Evolutionary conservation across 2,797 vertebrate species (phyloP), one percentile per base, ranked within the genome.

Genomic region (Thaleichthys pacificus): DNA sequence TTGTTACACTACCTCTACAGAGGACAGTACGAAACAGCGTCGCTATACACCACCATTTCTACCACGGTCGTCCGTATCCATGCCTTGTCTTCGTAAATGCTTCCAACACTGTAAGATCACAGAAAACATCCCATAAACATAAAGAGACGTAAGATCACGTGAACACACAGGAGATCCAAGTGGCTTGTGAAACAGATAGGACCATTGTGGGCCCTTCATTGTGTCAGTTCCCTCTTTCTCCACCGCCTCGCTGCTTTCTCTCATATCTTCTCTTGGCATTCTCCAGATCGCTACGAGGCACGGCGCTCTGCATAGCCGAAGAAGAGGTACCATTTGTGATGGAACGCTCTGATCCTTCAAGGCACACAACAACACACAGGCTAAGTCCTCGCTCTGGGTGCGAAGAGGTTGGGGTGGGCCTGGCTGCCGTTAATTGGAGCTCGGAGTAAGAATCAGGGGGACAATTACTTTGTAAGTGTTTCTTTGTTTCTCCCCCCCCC

Each of bases 401-500:
- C 60, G 19, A 66, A 15, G 32, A 58, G 77, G 66, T 80, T 54
- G 42, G 22, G 72, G 30, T 68, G 70, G 42, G 66, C 56, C 56
- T 60, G 76, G 67, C 77, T 74, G 78, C 78, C 66, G 81, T 87
- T 88, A 89, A 91, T 89, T 90, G 84, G 84, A 86, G 82, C 85
- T 88, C 87, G 85, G 89, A 90, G 84, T 89, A 76, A 78, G 80
- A 87, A 73, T 70, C 42, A 61, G 51, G 76, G 70, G 81, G 77
- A 91, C 86, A 88, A 90, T 92, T 91, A 91, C 87, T 93, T 89
- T 76, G 77, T 87, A 89, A 89, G 89, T 92, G 86, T 91, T 89
- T 87, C 79, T 91, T 79, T 90, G 87, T 90, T 89, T 86, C 2
- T 12, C 42, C 42, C 42, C 9, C 42, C 3, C 42, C 42, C 11